phyloP scores from a whole-genome alignment of 2,113 vertebrate species.

The Nyctibius bracteatus region DNA sequence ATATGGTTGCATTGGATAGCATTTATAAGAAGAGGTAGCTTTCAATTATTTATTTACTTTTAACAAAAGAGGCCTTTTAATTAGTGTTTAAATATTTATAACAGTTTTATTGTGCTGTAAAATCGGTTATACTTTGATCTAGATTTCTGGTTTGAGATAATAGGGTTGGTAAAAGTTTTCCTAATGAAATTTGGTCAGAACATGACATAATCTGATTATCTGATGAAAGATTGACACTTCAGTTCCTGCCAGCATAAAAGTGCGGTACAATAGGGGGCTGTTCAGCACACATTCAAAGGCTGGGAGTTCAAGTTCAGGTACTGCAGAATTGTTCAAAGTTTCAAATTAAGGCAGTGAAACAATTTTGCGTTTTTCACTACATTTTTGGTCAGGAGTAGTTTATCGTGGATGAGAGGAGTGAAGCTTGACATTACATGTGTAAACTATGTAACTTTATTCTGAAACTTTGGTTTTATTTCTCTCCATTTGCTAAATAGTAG shows the following conservation, averaged over 20 bases:
- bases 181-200: slow-evolving; percentile 63
- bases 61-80: slow-evolving; percentile 46
- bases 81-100: slow-evolving; percentile 68
- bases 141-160: slow-evolving; percentile 49
- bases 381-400: not conserved
- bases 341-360: not conserved
- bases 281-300: slow-evolving; percentile 27
- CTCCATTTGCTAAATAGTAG: not conserved
- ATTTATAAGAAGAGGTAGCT: slow-evolving; percentile 9
- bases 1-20: not conserved
- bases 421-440: not conserved
- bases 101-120: slow-evolving; percentile 56
- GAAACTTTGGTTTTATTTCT: not conserved
- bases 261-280: slow-evolving; percentile 34
- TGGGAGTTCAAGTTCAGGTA: slow-evolving; percentile 62
- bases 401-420: not conserved
- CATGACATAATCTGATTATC: slow-evolving; percentile 28
- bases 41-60: slow-evolving; percentile 66
- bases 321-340: not conserved
- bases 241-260: slow-evolving; percentile 40
- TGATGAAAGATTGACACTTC: slow-evolving; percentile 41
- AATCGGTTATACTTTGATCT: slow-evolving; percentile 54
- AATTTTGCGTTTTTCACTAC: not conserved
- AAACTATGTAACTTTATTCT: not conserved
- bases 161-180: slow-evolving; percentile 56